Evolutionary conservation across 2,113 vertebrate species (phyloP).

Genomic region (human (Homo sapiens)): DNA sequence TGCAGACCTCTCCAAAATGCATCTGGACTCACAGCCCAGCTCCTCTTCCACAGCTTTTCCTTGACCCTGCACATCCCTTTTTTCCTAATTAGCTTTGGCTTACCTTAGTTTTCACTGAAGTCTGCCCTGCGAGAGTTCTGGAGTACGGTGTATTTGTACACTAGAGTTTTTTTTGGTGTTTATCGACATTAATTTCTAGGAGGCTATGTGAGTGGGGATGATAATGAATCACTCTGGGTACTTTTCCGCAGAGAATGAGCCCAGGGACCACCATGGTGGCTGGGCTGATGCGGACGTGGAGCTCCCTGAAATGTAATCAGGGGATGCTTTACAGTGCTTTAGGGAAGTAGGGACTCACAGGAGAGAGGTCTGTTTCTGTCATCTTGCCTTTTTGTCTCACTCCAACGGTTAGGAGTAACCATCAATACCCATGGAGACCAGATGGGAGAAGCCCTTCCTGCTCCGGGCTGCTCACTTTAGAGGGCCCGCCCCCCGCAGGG

Average conservation of each 20-base stretch:
- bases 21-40: background rate
- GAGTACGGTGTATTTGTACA: background rate
- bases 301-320: background rate
- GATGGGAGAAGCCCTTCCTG: background rate
- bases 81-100: conserved; percentile 47
- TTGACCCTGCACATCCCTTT: background rate
- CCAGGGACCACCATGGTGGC: background rate
- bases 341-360: background rate
- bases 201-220: background rate
- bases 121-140: conserved; percentile 13
- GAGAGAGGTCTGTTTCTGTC: background rate
- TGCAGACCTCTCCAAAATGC: background rate
- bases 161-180: background rate
- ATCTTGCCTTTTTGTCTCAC: background rate
- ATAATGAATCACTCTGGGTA: conserved; percentile 11
- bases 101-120: background rate
- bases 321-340: too few species aligned
- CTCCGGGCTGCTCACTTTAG: background rate
- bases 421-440: background rate
- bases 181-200: conserved; percentile 38
- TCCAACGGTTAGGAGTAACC: background rate
- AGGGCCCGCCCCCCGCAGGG: background rate
- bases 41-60: background rate
- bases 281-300: background rate
- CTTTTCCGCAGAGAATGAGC: conserved; percentile 27